phyloP scores from a whole-genome alignment of 2,888 invertebrate species.

The Eristalinus sepulchralis region DNA sequence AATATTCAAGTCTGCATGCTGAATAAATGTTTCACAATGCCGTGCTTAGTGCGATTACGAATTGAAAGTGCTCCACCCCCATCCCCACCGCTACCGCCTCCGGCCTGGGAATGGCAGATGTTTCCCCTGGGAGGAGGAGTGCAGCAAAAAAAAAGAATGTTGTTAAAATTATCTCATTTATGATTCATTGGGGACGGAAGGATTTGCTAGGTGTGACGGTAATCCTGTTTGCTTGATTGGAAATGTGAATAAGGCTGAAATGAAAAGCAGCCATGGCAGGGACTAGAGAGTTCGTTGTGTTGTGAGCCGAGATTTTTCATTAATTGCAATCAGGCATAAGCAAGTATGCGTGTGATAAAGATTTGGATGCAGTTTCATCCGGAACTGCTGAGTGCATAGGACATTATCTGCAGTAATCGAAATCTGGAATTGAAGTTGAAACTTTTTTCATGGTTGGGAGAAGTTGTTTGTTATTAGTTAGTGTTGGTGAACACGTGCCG shows the following conservation, averaged over 20 bases:
- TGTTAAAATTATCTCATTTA: constrained; percentile 24
- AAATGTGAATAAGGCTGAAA: background rate
- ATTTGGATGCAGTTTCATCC: too few species aligned
- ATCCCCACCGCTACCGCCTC: background rate
- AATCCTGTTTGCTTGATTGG: constrained; percentile 10
- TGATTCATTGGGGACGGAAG: constrained; percentile 5
- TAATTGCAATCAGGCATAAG: too few species aligned
- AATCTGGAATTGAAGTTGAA: too few species aligned
- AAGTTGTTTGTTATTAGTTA: too few species aligned
- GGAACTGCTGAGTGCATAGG: too few species aligned
- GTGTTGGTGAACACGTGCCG: too few species aligned
- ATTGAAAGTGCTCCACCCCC: constrained; percentile 37
- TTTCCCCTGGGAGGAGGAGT: background rate
- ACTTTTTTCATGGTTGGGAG: too few species aligned
- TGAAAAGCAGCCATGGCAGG: background rate
- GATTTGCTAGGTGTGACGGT: background rate
- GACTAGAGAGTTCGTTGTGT: too few species aligned
- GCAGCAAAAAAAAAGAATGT: background rate
- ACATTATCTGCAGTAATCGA: too few species aligned
- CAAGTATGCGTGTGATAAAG: too few species aligned
- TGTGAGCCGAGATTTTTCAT: too few species aligned
- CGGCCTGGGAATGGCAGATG: background rate
- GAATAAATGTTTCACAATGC: constrained; percentile 61
- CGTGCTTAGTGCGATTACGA: constrained; percentile 49
- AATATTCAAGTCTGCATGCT: constrained; percentile 63